These are phyloP conservation scores for Mormoops blainvillei DNA, from an alignment of 2,113 vertebrate genomes.

Conservation along the genomic window DNA sequence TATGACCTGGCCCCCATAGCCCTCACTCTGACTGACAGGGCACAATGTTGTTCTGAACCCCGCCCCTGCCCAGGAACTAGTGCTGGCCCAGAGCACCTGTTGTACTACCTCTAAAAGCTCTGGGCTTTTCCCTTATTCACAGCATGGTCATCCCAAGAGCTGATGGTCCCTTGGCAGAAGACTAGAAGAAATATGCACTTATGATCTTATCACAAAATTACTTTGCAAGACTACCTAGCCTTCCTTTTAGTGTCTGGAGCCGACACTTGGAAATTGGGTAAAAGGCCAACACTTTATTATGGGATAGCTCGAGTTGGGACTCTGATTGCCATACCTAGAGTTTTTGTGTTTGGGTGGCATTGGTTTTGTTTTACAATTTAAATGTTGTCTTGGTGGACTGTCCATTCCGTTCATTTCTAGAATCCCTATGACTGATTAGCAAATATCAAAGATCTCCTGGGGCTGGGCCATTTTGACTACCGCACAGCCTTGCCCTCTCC, in stretches of 20 bases:
- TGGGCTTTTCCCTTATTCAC: not conserved
- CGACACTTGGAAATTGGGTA: not conserved
- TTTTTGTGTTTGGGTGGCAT: not conserved
- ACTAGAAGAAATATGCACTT: not conserved
- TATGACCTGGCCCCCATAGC: not conserved
- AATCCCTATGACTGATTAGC: not conserved
- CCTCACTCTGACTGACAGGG: not conserved
- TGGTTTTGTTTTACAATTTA: not conserved
- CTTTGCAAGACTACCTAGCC: not conserved
- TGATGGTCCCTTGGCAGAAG: not conserved
- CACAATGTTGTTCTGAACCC: not conserved
- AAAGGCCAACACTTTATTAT: not conserved
- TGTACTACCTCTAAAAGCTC: not conserved
- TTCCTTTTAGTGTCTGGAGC: not conserved
- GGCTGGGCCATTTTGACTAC: not conserved
- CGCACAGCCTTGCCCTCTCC: not conserved
- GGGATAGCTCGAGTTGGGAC: not conserved
- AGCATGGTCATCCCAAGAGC: not conserved
- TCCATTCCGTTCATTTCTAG: not conserved
- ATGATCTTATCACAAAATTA: not conserved
- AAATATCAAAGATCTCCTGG: not conserved
- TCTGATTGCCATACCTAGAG: not conserved
- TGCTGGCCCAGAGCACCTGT: not conserved
- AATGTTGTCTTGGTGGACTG: not conserved
- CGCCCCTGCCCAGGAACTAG: not conserved